A percentile compares a stretch with the other conserved stretches of the same genome.
phyloP scores from a whole-genome alignment of 2,888 invertebrate species.

The Ornithoptera alexandrae region DNA sequence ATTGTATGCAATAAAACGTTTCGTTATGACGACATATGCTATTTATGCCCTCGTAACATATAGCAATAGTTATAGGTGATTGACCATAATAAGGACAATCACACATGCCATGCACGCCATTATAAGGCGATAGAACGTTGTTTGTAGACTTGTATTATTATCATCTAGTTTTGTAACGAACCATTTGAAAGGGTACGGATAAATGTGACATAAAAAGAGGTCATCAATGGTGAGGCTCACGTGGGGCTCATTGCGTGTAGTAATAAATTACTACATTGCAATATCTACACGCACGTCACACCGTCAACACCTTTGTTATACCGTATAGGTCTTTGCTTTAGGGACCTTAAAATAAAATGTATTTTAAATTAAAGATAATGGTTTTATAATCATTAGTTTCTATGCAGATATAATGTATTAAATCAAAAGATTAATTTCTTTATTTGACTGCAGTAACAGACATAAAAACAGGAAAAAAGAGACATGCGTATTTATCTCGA shows the following conservation, averaged over 20 bases:
- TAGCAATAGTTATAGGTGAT: slow-evolving; percentile 3
- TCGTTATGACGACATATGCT: not conserved
- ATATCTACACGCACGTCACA: no score
- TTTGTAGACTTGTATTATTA: slow-evolving; percentile 31
- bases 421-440: no score
- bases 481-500: no score
- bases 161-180: slow-evolving; percentile 29
- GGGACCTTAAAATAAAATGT: no score
- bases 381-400: no score
- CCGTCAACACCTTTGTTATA: no score
- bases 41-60: slow-evolving; percentile 10
- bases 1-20: not conserved
- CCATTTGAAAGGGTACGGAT: slow-evolving; percentile 22
- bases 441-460: no score
- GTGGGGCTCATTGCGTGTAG: slow-evolving; percentile 8
- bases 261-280: not conserved
- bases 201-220: slow-evolving; percentile 6
- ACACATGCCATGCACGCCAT: not conserved
- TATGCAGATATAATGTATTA: no score
- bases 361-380: no score
- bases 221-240: slow-evolving; percentile 15
- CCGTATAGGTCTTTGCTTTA: no score
- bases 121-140: slow-evolving; percentile 3
- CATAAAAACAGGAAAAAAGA: no score
- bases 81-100: slow-evolving; percentile 1